Conservation (phyloP, 2,888 invertebrate species). For the Labia minor region DNA sequence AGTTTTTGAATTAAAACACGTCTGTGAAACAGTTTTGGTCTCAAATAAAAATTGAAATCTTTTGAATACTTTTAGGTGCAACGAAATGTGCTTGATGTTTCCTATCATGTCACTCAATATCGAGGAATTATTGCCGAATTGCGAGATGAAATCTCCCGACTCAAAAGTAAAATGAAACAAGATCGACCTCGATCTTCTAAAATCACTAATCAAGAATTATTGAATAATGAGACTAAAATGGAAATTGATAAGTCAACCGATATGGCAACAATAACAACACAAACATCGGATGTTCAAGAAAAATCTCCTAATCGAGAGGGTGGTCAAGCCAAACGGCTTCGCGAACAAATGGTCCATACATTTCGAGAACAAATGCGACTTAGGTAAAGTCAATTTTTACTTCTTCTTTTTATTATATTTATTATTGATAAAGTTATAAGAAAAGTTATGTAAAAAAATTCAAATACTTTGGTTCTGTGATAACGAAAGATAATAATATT, state of each 20-base stretch:
- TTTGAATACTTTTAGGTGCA: no score
- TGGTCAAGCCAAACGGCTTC: slow-evolving; percentile 39
- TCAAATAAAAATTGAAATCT: no score
- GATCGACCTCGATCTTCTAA: slow-evolving; percentile 43
- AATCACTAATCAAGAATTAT: background rate
- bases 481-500: no score
- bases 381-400: slow-evolving; percentile 35
- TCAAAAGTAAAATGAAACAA: slow-evolving; percentile 70
- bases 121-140: slow-evolving; percentile 70
- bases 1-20: no score
- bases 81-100: slow-evolving; percentile 52
- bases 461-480: no score
- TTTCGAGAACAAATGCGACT: slow-evolving; percentile 90
- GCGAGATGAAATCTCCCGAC: slow-evolving; percentile 68
- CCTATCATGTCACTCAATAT: slow-evolving; percentile 74
- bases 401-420: background rate
- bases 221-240: background rate
- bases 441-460: no score
- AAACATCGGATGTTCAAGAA: background rate
- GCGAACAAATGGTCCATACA: slow-evolving; percentile 76
- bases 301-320: slow-evolving; percentile 23
- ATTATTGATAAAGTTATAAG: no score
- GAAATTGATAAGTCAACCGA: background rate
- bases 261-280: background rate
- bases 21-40: no score